Conservation (phyloP, 2,113 vertebrate genomes). For the Corythornis vintsioides region DNA sequence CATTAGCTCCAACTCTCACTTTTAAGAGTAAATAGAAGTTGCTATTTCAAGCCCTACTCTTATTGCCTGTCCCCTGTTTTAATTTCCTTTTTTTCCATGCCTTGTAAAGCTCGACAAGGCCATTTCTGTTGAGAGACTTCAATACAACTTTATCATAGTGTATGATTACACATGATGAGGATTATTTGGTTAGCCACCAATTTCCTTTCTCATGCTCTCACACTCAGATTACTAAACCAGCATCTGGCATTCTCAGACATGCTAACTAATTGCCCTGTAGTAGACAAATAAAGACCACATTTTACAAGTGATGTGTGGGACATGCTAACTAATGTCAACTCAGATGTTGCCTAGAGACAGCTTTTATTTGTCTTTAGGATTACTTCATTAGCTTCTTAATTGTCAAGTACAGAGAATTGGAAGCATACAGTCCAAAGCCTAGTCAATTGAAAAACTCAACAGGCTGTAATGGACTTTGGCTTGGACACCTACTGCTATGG, state of each 20-base stretch:
- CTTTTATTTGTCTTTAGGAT: conserved; percentile 24
- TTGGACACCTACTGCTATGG: not conserved
- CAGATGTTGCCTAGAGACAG: conserved; percentile 1
- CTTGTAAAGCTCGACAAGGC: not conserved
- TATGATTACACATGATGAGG: not conserved
- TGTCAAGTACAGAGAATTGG: not conserved
- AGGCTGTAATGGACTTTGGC: not conserved
- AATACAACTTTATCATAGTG: not conserved
- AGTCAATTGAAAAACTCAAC: not conserved
- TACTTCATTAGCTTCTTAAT: conserved; percentile 44
- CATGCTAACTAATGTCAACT: not conserved
- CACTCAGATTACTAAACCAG: conserved; percentile 37
- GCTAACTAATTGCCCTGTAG: conserved; percentile 40
- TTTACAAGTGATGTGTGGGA: conserved; percentile 31
- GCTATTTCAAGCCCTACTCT: not conserved
- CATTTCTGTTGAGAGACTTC: not conserved
- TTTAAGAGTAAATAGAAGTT: not conserved
- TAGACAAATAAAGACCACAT: conserved; percentile 47
- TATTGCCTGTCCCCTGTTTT: not conserved
- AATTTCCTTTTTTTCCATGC: not conserved
- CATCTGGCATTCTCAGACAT: conserved; percentile 47
- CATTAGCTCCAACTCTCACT: not conserved
- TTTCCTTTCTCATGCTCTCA: conserved; percentile 56
- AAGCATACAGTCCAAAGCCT: not conserved
- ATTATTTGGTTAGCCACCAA: conserved; percentile 64